These are phyloP conservation scores for Sarcoramphus papa DNA, from an alignment of 2,797 vertebrate genomes.

Conservation along the genomic window DNA sequence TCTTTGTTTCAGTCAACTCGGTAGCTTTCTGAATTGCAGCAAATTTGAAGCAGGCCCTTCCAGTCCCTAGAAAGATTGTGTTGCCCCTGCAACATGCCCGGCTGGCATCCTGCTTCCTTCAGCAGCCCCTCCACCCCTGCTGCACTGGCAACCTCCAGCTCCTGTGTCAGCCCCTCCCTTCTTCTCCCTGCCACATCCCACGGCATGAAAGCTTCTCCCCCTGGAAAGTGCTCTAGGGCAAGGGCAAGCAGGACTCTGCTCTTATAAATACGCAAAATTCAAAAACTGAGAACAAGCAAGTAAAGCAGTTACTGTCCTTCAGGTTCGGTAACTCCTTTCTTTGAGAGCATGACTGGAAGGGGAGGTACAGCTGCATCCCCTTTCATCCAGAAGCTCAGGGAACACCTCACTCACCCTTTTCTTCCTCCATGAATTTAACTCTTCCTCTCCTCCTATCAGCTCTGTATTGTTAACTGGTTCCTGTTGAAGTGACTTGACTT, in stretches of 20 bases:
- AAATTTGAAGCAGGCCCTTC: background rate
- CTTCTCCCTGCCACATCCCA: background rate
- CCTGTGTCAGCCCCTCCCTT: background rate
- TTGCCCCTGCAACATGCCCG: accelerated
- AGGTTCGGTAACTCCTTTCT: background rate
- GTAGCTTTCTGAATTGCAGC: background rate
- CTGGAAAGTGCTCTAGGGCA: background rate
- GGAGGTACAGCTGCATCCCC: background rate
- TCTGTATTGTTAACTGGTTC: background rate
- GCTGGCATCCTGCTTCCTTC: background rate
- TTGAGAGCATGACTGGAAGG: background rate
- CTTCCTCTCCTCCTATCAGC: background rate
- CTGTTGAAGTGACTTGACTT: background rate
- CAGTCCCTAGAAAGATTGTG: background rate
- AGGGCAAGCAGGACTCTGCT: background rate
- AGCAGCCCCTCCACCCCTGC: background rate
- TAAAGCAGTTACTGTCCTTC: background rate
- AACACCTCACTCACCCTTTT: background rate
- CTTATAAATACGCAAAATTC: background rate
- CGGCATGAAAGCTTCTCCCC: accelerated
- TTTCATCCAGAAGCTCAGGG: background rate
- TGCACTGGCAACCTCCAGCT: background rate
- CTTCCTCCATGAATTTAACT: background rate
- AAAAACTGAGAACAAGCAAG: background rate
- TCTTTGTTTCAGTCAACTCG: background rate